Base-by-base conservation (phyloP, 2,797 vertebrate species). In the Novumbra hubbsi region DNA sequence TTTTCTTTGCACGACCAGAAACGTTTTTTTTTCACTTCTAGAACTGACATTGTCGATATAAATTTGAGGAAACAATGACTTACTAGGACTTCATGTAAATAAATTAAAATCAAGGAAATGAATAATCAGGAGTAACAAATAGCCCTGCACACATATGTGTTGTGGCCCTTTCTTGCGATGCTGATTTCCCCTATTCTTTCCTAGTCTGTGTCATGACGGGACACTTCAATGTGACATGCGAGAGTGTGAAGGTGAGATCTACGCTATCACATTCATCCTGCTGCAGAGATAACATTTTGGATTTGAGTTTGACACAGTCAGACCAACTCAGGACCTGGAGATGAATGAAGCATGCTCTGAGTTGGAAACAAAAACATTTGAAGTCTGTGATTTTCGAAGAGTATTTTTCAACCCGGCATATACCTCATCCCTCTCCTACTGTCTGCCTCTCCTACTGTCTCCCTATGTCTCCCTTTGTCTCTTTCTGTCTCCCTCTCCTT, bases 161-260 rank as follows among this genome's bases (percentile, higher is more conserved):
- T 57, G 17, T 71, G 19, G 38, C 21, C n/a, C 52, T 60, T 32
- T 34, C 8, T 38, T 28, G 32, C 11, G 14, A 45, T 14, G 3
- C 41, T 45, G 41, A 45, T 45, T 68, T 60, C 7, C 19, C 70
- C 79, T 60, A 16, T 34, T 83, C 38, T 81, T 38, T 17, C 45
- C 3, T 84, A 96, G 96, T 15, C 85, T 94, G 55, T 96, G 96
- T 83, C 88, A 81, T 70, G 79, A 79, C 0, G 95, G 95, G 21
- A 81, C 78, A 71, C 83, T 97, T 63, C 89, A 82, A 48, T 96
- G 96, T 83, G 91, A 91, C 87, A 89, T 76, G 17, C 80, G 84
- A 65, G 91, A 93, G 73, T 96, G 96, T 89, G 87, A 93, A 89
- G 93, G 94, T 94, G 84, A 81, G 79, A 66, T 12, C 41, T 14